Conservation (phyloP, 2,797 vertebrate species). For the Odontamblyopus lacepedii region DNA sequence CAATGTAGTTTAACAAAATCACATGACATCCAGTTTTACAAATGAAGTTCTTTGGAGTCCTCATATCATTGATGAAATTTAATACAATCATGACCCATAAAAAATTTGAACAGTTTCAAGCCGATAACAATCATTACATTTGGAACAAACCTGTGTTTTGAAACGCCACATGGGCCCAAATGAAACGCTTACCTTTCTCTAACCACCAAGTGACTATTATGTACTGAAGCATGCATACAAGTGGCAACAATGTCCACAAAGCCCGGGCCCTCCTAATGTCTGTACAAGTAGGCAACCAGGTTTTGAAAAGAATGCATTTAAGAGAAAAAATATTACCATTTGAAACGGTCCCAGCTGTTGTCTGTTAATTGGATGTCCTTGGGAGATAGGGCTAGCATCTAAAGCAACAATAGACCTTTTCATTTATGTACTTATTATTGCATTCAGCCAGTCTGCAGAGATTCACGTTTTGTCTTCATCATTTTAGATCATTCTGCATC, state of each 20-base stretch:
- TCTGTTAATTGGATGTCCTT: conserved; percentile 87
- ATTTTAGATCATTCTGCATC: conserved; percentile 68
- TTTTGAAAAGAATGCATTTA: conserved; percentile 77
- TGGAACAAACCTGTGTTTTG: conserved; percentile 16
- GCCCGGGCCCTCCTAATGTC: conserved; percentile 65
- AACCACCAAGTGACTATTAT: conserved; percentile 67
- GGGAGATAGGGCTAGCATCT: conserved; percentile 75
- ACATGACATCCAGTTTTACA: neutral
- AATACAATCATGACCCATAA: neutral
- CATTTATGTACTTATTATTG: conserved; percentile 74
- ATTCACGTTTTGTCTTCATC: conserved; percentile 63
- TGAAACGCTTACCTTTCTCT: conserved; percentile 55
- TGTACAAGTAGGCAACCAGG: conserved; percentile 65
- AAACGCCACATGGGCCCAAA: conserved; percentile 37
- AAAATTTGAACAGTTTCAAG: conserved; percentile 7
- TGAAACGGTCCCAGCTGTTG: conserved; percentile 87
- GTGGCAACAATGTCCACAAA: conserved; percentile 73
- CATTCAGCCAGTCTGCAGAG: conserved; percentile 60
- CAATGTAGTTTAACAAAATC: neutral
- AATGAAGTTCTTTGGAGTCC: neutral
- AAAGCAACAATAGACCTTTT: conserved; percentile 80
- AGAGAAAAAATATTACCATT: conserved; percentile 77
- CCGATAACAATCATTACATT: conserved; percentile 5
- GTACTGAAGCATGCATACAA: conserved; percentile 68
- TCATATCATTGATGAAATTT: neutral